Evolutionary conservation across 2,113 vertebrate genomes (phyloP).

Genomic region (Carollia perspicillata): DNA sequence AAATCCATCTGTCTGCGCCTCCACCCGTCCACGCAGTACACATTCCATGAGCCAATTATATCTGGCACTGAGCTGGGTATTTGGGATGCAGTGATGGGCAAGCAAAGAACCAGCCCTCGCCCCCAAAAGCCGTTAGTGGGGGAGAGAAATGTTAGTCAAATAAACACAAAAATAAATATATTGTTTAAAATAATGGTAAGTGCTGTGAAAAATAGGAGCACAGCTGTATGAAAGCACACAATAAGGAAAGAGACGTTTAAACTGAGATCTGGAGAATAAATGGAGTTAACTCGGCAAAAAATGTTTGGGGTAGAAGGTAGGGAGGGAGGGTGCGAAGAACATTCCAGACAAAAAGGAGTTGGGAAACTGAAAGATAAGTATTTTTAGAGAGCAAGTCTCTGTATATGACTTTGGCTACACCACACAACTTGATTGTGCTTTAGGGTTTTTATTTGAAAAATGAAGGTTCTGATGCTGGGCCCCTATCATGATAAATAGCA

Average conservation of each 20-base stretch:
- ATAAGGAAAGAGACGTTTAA: not conserved
- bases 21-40: no score
- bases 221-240: not conserved
- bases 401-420: not conserved
- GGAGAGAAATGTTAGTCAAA: not conserved
- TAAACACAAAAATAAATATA: not conserved
- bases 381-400: not conserved
- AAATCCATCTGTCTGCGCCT: not conserved
- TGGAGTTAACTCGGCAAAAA: not conserved
- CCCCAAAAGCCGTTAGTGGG: not conserved
- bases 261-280: not conserved
- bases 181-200: not conserved
- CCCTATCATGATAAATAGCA: conserved; percentile 22
- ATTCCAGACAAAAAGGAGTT: not conserved
- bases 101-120: not conserved
- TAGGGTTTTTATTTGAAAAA: not conserved
- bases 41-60: not conserved
- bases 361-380: not conserved
- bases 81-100: not conserved
- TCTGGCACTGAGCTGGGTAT: not conserved
- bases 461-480: conserved; percentile 6
- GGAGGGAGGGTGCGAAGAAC: not conserved
- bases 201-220: not conserved
- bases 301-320: not conserved
- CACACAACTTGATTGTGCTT: conserved; percentile 11